phyloP scores from a whole-genome alignment of 2,888 invertebrate species.

The Lycaena phlaeas region DNA sequence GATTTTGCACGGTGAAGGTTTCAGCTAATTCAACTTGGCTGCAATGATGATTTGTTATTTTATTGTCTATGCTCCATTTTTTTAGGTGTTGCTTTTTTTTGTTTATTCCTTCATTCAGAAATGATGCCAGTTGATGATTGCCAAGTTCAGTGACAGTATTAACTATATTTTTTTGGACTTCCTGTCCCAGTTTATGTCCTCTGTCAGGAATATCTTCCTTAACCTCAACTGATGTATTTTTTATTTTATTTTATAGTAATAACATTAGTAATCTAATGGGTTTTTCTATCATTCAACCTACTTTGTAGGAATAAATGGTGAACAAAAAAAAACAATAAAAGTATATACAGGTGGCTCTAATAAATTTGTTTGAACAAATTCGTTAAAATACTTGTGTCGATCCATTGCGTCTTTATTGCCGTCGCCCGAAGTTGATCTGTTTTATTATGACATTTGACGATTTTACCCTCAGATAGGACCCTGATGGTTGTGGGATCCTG shows the following conservation, averaged over 20 bases:
- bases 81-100: background rate
- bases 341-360: background rate
- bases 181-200: too few species aligned
- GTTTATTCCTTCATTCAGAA: too few species aligned
- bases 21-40: background rate
- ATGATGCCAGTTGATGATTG: too few species aligned
- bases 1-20: background rate
- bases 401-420: background rate
- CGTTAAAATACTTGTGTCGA: background rate
- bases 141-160: too few species aligned
- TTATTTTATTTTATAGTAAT: too few species aligned
- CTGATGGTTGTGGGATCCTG: background rate
- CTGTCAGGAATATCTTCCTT: too few species aligned
- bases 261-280: too few species aligned
- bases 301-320: background rate
- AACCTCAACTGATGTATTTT: too few species aligned
- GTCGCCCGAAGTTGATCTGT: background rate
- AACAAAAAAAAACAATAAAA: background rate
- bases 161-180: too few species aligned
- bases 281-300: too few species aligned
- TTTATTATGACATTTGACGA: background rate
- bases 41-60: slow-evolving; percentile 4
- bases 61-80: background rate
- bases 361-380: background rate
- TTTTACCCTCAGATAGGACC: background rate